phyloP scores from a whole-genome alignment of 2,888 invertebrate genomes.

The Morpho helenor region DNA sequence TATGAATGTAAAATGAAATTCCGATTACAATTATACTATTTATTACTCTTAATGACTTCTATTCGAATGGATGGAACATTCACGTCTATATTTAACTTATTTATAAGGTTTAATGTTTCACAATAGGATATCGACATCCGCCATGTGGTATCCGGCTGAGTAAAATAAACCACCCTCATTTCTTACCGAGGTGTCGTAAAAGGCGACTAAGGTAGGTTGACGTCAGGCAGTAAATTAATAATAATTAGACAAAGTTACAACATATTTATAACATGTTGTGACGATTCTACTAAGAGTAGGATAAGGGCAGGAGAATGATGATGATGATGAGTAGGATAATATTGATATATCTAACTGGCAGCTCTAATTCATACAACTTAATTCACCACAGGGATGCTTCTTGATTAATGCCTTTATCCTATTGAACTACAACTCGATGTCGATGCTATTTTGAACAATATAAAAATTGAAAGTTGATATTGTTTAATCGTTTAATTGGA shows the following conservation, averaged over 20 bases:
- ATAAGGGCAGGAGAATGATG: too few relatives aligned
- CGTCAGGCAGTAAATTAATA: too few relatives aligned
- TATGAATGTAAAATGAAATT: slow-evolving; percentile 13
- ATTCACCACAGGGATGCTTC: slow-evolving; percentile 63
- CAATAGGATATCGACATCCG: slow-evolving; percentile 40
- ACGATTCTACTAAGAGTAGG: too few relatives aligned
- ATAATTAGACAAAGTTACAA: too few relatives aligned
- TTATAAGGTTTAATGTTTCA: not conserved
- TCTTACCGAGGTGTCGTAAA: too few relatives aligned
- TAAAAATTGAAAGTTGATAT: not conserved
- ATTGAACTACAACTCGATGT: slow-evolving; percentile 51
- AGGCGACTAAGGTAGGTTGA: too few relatives aligned
- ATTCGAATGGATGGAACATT: not conserved
- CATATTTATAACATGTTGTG: too few relatives aligned
- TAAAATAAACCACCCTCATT: too few relatives aligned
- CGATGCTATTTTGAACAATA: slow-evolving; percentile 18
- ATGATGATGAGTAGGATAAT: too few relatives aligned
- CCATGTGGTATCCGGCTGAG: too few relatives aligned
- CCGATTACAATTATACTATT: slow-evolving; percentile 11
- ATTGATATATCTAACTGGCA: slow-evolving; percentile 26
- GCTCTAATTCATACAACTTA: slow-evolving; percentile 36
- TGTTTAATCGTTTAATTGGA: slow-evolving; percentile 2
- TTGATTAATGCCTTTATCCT: slow-evolving; percentile 58
- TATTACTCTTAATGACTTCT: not conserved
- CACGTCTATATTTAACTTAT: not conserved